These are phyloP conservation scores for Passer montanus DNA, from an alignment of 2,113 vertebrate genomes.

Conservation along the genomic window DNA sequence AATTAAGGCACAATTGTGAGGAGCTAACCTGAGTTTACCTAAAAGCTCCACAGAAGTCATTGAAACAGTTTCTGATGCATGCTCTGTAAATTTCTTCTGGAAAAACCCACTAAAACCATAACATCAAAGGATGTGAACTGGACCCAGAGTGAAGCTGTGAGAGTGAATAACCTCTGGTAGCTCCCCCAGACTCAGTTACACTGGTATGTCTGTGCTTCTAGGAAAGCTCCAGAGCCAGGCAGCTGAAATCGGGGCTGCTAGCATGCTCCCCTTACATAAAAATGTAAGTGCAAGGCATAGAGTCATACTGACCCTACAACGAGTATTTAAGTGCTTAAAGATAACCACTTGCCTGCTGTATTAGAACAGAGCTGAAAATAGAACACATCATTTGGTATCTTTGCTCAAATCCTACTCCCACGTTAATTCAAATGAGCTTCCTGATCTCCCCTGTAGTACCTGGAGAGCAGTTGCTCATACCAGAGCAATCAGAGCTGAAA, in stretches of 20 bases:
- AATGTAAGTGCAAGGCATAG: not conserved
- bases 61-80: not conserved
- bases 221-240: not conserved
- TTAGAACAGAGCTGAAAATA: slow-evolving; percentile 6
- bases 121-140: not conserved
- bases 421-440: not conserved
- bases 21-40: not conserved
- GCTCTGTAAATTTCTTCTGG: not conserved
- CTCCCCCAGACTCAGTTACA: not conserved
- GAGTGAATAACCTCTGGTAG: not conserved
- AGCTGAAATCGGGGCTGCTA: not conserved
- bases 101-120: not conserved
- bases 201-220: fast-evolving
- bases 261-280: not conserved
- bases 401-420: not conserved
- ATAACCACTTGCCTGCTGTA: not conserved
- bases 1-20: not conserved
- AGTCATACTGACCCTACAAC: not conserved
- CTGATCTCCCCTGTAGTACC: not conserved
- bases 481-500: not conserved
- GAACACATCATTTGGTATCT: not conserved
- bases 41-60: not conserved
- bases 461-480: not conserved
- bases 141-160: not conserved
- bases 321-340: not conserved